phyloP scores from a whole-genome alignment of 2,113 vertebrate species.

The Ophiodon elongatus region DNA sequence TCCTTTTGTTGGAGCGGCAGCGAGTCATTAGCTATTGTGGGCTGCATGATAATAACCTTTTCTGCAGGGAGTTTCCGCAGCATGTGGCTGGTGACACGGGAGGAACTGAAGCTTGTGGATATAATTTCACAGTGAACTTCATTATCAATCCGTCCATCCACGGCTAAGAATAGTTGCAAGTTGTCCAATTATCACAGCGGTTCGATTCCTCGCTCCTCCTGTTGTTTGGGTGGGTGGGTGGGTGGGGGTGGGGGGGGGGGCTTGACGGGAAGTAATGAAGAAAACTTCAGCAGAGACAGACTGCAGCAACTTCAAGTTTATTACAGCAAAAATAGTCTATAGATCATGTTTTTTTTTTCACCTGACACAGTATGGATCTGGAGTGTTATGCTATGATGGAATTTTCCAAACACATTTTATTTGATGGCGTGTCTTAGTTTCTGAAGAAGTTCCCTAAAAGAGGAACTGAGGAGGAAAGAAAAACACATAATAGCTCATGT shows the following conservation, averaged over 20 bases:
- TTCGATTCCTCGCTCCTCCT: not conserved
- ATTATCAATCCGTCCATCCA: not conserved
- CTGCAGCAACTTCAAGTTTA: not conserved
- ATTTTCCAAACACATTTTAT: not conserved
- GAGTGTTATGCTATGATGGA: not conserved
- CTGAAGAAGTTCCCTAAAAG: not conserved
- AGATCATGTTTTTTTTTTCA: not conserved
- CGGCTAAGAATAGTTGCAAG: too few relatives aligned
- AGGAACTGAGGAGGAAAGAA: not conserved
- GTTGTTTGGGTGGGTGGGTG: too few relatives aligned
- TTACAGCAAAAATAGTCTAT: not conserved
- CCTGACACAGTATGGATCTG: not conserved
- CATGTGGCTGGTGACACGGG: not conserved
- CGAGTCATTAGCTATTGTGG: conserved; percentile 34
- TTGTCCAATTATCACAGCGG: not conserved
- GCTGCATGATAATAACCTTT: conserved; percentile 8
- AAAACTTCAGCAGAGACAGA: not conserved
- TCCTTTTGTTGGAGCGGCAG: conserved; percentile 45
- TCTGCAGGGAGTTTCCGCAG: conserved; percentile 32
- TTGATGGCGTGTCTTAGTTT: not conserved
- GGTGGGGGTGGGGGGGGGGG: too few relatives aligned
- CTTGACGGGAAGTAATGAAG: not conserved
- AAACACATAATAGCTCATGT: not conserved
- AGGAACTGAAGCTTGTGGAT: not conserved
- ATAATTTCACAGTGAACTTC: not conserved